Evolutionary conservation across 2,113 vertebrate genomes (phyloP).

Genomic region (Anas platyrhynchos): DNA sequence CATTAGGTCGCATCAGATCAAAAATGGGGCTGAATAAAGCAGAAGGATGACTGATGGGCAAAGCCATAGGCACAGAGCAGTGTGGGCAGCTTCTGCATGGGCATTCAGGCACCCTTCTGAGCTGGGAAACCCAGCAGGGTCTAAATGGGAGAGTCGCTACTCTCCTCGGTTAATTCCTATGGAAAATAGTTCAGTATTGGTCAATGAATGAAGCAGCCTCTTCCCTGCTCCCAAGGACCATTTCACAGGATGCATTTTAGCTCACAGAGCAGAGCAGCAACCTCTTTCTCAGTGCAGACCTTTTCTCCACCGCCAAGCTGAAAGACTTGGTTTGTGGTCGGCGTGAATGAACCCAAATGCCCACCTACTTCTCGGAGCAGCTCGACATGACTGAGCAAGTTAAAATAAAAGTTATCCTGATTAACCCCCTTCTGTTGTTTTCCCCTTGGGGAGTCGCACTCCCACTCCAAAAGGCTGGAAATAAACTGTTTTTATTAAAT

Average conservation of each 20-base stretch:
- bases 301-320: not conserved
- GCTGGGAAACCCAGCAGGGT: not conserved
- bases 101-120: not conserved
- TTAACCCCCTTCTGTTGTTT: not conserved
- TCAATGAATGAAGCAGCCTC: not conserved
- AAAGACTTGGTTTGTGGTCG: not conserved
- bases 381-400: not conserved
- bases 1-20: not conserved
- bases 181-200: not conserved
- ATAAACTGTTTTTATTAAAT: conserved; percentile 53
- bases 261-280: not conserved
- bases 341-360: not conserved
- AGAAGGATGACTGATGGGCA: not conserved
- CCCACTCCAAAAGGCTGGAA: conserved; percentile 19
- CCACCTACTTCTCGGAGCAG: not conserved
- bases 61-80: fast-evolving
- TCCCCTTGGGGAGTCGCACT: not conserved
- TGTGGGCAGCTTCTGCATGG: fast-evolving
- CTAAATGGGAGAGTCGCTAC: not conserved
- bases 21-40: not conserved
- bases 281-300: fast-evolving
- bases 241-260: not conserved
- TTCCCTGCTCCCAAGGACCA: not conserved
- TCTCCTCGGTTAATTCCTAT: not conserved
- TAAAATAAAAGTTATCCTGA: conserved; percentile 16